Percentiles rank a stretch among this genome's conserved stretches.
These are phyloP conservation scores for Antedon mediterranea DNA, from an alignment of 53 echinoderm and acorn worm species.

Conservation along the genomic window DNA sequence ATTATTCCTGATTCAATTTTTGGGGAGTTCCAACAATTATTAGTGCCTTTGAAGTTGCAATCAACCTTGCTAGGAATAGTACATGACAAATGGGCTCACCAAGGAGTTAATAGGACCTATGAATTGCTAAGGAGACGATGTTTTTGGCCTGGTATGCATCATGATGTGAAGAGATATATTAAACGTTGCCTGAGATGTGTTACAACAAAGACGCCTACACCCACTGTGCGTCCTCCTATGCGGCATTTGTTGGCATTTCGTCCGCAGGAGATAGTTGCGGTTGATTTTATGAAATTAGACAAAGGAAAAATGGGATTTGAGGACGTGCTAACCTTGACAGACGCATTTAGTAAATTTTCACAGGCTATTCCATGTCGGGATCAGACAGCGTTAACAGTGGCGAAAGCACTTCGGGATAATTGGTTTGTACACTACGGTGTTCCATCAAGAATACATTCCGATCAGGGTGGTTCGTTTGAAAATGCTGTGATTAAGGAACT, in stretches of 20 bases:
- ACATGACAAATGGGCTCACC: not conserved
- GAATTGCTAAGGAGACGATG: not conserved
- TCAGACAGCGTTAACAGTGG: not conserved
- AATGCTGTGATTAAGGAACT: not conserved
- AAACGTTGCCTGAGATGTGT: not conserved
- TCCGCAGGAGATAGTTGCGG: not conserved
- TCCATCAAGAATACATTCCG: not conserved
- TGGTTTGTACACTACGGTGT: not conserved
- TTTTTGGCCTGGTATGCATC: not conserved
- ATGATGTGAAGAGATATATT: not conserved
- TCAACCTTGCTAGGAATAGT: not conserved
- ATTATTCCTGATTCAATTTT: not conserved
- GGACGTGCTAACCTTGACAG: not conserved
- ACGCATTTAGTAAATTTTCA: not conserved
- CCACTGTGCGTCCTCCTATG: not conserved
- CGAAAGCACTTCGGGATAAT: not conserved
- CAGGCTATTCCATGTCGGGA: not conserved
- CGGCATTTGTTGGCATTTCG: not conserved
- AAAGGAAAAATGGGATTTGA: not conserved
- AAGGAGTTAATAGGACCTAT: not conserved
- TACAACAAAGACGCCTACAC: not conserved
- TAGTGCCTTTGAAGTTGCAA: slow-evolving; percentile 11
- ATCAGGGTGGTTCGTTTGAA: not conserved
- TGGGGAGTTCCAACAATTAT: slow-evolving; percentile 2
- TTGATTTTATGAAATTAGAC: not conserved